Evolutionary conservation across 2,888 invertebrate genomes (phyloP), one percentile per base, ranked within the genome.

Genomic region (Ptilodon capucinus): DNA sequence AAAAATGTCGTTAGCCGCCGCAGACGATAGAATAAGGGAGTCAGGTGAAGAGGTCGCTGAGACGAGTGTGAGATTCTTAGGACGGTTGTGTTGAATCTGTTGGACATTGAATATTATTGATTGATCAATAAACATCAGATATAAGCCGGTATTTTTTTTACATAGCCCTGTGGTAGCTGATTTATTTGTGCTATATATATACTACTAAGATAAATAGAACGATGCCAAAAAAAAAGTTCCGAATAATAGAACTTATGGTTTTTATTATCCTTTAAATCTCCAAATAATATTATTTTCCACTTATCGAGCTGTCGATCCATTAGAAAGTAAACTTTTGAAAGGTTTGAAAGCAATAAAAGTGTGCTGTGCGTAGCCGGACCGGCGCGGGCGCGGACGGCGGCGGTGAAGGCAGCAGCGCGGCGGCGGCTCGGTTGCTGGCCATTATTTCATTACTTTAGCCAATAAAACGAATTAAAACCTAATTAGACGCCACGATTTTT

Each of bases 401-500:
- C n/a, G n/a, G n/a, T n/a, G n/a, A n/a, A n/a, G n/a, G n/a, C n/a
- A n/a, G n/a, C n/a, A n/a, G n/a, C n/a, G n/a, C n/a, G n/a, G n/a
- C 64, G 57, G 75, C 65, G 76, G 76, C 71, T 71, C 73, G 65
- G 67, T 67, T 54, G 60, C 51, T 69, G 66, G 60, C 81, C 82
- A 79, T 87, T 85, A 84, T 82, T 81, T 80, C 86, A 81, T 84
- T 83, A 81, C 83, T 82, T 78, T 81, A 76, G 74, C 81, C 81
- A 86, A 88, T 91, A 87, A 88, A 88, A 90, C 87, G 86, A 87
- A 91, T 91, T 90, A 90, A 91, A 91, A 86, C 88, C 88, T 91
- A 90, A 91, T 91, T 90, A 89, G 88, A 84, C 81, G 81, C 81
- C 76, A 77, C 79, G 86, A 90, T 91, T 91, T 91, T 91, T 90